Conservation (phyloP, 2,888 invertebrate species). For the Tryphoninae sp. region DNA sequence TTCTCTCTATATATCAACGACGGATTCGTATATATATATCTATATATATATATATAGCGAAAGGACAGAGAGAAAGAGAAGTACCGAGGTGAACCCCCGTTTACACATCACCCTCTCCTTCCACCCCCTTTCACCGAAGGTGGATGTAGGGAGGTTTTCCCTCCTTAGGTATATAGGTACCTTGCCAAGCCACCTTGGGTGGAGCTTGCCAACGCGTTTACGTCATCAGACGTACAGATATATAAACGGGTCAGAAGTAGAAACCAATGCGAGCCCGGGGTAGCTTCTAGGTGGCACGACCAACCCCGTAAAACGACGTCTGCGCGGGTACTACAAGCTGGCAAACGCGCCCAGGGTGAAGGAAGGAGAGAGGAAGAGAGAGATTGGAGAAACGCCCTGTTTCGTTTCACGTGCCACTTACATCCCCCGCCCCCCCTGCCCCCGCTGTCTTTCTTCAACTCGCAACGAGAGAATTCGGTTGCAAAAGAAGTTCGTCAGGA, state of each 20-base stretch:
- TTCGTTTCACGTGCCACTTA: conserved; percentile 56
- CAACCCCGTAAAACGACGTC: conserved; percentile 62
- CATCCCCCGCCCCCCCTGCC: background rate
- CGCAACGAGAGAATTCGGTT: conserved; percentile 8
- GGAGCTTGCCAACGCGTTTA: conserved; percentile 75
- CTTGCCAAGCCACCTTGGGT: conserved; percentile 67
- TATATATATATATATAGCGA: conserved; percentile 7
- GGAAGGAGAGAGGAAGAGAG: conserved; percentile 3
- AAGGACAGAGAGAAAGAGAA: conserved; percentile 54
- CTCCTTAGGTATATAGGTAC: conserved; percentile 50
- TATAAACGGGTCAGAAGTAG: conserved; percentile 78
- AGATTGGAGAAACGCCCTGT: conserved; percentile 64
- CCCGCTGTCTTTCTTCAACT: conserved; percentile 51
- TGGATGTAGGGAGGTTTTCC: conserved; percentile 34
- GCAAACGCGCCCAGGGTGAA: conserved; percentile 4
- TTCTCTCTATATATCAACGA: conserved; percentile 56
- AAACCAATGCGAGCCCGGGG: conserved; percentile 78
- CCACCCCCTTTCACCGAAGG: conserved; percentile 56
- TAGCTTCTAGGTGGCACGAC: conserved; percentile 69
- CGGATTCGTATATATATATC: conserved; percentile 30
- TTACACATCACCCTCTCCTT: conserved; percentile 30
- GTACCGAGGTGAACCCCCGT: conserved; percentile 48
- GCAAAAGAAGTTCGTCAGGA: conserved; percentile 50
- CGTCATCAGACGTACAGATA: conserved; percentile 80
- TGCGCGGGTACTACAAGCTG: conserved; percentile 55